Evolutionary conservation across 2,113 vertebrate species (phyloP), one percentile per base, ranked within the genome.

Genomic region (Alethe diademata): DNA sequence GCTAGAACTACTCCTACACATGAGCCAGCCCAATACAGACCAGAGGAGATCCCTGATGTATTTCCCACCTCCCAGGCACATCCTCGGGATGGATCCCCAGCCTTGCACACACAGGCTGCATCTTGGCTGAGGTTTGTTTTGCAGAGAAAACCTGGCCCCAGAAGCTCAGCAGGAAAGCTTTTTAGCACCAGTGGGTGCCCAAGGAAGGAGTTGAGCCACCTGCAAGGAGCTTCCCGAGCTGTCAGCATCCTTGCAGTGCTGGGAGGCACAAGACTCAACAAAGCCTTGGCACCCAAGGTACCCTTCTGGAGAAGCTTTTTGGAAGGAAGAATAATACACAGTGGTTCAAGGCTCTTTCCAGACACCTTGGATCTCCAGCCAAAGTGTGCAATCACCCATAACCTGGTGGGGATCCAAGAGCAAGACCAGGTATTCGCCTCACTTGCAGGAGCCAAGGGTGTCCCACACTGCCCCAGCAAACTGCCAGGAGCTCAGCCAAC

Each of bases 21-120:
- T 0, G 8, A 36, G 15, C 20, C 38, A 61, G 12, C 23, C 35
- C 24, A 17, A 1, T 1, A 5, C 19, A 56, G 66, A 40, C 5
- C 56, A 9, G 22, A 58, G 33, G 40, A 38, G 26, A 19, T 7
- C 20, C 14, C 19, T 33, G 31, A 25, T 0, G 0, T 6, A 24
- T 2, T 19, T 4, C 33, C 38, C 28, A 1, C 9, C 19, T 58
- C 24, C 64, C 42, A 35, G 20, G 38, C 2, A 0, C 31, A 25
- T 14, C 66, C 19, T 28, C 0, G 0, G 47, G 48, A 7, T 15
- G 5, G 4, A 45, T 35, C 33, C 5, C 57, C 24, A n/a, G 33
- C 86, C 65, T 45, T 12, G 31, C 26, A 31, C 42, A 22, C 45
- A 2, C 64, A 74, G 45, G 45, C 7, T 22, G 6, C 4, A 0